phyloP scores from a whole-genome alignment of 2,797 vertebrate species.

The Pagetopsis macropterus region DNA sequence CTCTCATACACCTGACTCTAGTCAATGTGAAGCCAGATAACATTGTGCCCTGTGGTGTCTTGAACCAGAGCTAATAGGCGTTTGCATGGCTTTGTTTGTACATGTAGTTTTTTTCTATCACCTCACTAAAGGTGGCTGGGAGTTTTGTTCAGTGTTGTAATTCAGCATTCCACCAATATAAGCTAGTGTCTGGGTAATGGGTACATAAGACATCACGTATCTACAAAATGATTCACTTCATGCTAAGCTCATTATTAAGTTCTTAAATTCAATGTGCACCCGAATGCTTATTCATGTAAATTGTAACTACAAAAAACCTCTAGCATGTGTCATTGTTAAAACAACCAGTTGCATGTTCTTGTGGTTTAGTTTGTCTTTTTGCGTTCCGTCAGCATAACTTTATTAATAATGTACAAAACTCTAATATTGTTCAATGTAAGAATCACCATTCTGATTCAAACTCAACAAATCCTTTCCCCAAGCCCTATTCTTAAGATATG shows the following conservation, averaged over 20 bases:
- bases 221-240: not conserved
- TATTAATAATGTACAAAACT: not conserved
- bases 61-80: not conserved
- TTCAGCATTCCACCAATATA: not conserved
- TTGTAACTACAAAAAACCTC: not conserved
- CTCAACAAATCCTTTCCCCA: not conserved
- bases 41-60: conserved; percentile 1
- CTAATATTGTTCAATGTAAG: not conserved
- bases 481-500: not conserved
- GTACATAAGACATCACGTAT: not conserved
- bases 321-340: not conserved
- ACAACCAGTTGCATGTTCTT: not conserved
- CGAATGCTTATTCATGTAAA: not conserved
- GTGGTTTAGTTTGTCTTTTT: not conserved
- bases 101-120: not conserved
- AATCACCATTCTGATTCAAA: not conserved
- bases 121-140: not conserved
- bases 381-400: not conserved
- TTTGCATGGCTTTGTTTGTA: not conserved
- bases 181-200: not conserved
- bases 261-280: not conserved
- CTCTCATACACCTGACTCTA: not conserved
- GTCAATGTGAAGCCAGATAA: conserved; percentile 4
- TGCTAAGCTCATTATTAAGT: not conserved
- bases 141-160: not conserved